Conservation (phyloP, 2,888 invertebrate species). For the Dicyrtomina minuta region DNA sequence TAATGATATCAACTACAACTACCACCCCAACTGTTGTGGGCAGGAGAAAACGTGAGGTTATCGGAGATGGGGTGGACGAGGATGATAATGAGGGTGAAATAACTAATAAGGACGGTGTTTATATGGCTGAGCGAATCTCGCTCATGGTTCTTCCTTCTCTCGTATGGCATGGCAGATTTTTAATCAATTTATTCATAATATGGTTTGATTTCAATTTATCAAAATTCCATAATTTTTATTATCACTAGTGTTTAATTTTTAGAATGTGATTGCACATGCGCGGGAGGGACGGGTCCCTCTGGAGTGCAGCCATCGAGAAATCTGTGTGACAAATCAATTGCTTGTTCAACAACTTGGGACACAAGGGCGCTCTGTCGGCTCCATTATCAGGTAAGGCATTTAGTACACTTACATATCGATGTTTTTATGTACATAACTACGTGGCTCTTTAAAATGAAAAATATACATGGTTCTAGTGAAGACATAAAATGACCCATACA, state of each 20-base stretch:
- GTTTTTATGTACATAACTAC: too few species aligned
- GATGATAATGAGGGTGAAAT: not conserved
- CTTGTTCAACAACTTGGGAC: conserved; percentile 42
- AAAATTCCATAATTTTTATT: too few species aligned
- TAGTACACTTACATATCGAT: too few species aligned
- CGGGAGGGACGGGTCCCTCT: conserved; percentile 44
- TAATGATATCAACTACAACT: conserved; percentile 35
- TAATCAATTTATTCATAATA: not conserved
- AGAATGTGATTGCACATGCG: conserved; percentile 49
- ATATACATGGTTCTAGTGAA: too few species aligned
- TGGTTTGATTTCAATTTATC: not conserved
- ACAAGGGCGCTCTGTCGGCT: conserved; percentile 33
- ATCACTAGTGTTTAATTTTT: too few species aligned
- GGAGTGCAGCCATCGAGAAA: conserved; percentile 44
- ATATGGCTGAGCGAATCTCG: conserved; percentile 1
- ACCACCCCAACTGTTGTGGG: not conserved
- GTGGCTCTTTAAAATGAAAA: too few species aligned
- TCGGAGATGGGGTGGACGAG: not conserved
- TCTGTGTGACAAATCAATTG: conserved; percentile 44
- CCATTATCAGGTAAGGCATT: conserved; percentile 18
- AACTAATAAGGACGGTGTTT: not conserved
- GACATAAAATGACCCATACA: too few species aligned
- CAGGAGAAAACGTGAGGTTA: conserved; percentile 14
- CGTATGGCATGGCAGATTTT: too few species aligned
- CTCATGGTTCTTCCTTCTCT: conserved; percentile 8